Percentiles rank a stretch among this genome's conserved stretches.
Conservation (phyloP, 2,113 vertebrate species). For the Pongo abelii region DNA sequence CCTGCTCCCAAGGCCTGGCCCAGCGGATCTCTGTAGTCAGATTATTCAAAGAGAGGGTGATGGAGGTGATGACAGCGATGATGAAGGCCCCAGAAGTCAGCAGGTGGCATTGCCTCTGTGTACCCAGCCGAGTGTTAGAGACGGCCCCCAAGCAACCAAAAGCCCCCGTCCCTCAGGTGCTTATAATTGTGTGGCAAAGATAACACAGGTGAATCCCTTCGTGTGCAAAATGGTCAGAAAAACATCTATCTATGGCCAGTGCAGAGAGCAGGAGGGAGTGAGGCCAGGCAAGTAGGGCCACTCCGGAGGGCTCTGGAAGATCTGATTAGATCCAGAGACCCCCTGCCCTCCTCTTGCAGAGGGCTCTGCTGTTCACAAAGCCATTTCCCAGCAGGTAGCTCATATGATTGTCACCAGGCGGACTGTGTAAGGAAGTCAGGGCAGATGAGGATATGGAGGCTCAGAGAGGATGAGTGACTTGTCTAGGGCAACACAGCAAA, state of each 20-base stretch:
- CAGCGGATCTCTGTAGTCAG: not conserved
- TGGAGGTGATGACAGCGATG: too few relatives aligned
- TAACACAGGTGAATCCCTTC: not conserved
- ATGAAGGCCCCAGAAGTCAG: not conserved
- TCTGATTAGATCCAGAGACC: not conserved
- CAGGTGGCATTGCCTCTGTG: not conserved
- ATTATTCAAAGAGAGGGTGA: not conserved
- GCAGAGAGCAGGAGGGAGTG: too few relatives aligned
- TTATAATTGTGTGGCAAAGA: not conserved
- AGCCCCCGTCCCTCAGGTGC: not conserved
- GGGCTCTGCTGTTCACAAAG: not conserved
- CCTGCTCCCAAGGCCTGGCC: not conserved
- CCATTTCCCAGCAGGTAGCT: not conserved
- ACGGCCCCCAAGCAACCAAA: not conserved
- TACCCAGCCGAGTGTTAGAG: not conserved
- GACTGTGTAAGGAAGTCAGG: not conserved
- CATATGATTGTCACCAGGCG: not conserved
- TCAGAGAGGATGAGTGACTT: not conserved
- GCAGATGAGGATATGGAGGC: not conserved
- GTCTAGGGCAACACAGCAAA: not conserved
- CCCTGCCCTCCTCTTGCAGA: accelerated
- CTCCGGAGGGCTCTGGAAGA: not conserved
- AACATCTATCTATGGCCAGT: not conserved
- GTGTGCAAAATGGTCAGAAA: not conserved
- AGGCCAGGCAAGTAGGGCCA: not conserved